A percentile compares a stretch with the other conserved stretches of the same genome.
phyloP scores from a whole-genome alignment of 1,140 invertebrate species.

The Drosophila setifemur region DNA sequence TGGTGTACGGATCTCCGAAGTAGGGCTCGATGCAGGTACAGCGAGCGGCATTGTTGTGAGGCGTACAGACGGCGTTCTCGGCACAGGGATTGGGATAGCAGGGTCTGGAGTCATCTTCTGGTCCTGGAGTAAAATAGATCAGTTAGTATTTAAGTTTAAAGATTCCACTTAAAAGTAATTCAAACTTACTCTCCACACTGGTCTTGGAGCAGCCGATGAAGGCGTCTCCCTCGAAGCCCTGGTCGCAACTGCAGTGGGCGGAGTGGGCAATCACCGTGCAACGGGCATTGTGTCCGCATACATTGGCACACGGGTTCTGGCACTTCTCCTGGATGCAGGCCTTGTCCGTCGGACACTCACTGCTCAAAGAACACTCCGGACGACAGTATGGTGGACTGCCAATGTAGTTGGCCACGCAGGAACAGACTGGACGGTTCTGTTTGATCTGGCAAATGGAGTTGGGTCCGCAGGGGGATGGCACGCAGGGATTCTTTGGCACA shows the following conservation, averaged over 20 bases:
- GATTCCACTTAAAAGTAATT: not conserved
- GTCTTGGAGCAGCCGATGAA: slow-evolving; percentile 89
- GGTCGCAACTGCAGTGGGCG: slow-evolving; percentile 90
- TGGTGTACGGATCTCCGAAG: slow-evolving; percentile 90
- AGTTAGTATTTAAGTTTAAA: no score
- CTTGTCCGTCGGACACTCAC: slow-evolving; percentile 89
- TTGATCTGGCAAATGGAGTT: slow-evolving; percentile 93
- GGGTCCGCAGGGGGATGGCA: slow-evolving; percentile 91
- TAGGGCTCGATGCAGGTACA: slow-evolving; percentile 93
- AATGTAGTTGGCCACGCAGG: slow-evolving; percentile 89
- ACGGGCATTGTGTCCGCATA: slow-evolving; percentile 90
- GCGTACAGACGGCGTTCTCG: slow-evolving; percentile 89
- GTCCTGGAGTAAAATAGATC: slow-evolving; percentile 36
- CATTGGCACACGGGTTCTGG: slow-evolving; percentile 88
- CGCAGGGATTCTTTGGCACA: slow-evolving; percentile 86
- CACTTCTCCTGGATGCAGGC: slow-evolving; percentile 93
- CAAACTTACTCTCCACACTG: slow-evolving; percentile 66
- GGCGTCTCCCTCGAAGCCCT: slow-evolving; percentile 91
- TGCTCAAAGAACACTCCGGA: slow-evolving; percentile 89
- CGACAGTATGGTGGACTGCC: slow-evolving; percentile 89
- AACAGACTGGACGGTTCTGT: slow-evolving; percentile 90
- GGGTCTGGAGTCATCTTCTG: slow-evolving; percentile 84
- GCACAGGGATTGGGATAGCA: slow-evolving; percentile 92
- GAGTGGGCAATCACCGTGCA: slow-evolving; percentile 92
- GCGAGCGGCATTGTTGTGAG: slow-evolving; percentile 86